These are phyloP conservation scores for Anolis carolinensis DNA, from an alignment of 2,113 vertebrate species.

Conservation along the genomic window DNA sequence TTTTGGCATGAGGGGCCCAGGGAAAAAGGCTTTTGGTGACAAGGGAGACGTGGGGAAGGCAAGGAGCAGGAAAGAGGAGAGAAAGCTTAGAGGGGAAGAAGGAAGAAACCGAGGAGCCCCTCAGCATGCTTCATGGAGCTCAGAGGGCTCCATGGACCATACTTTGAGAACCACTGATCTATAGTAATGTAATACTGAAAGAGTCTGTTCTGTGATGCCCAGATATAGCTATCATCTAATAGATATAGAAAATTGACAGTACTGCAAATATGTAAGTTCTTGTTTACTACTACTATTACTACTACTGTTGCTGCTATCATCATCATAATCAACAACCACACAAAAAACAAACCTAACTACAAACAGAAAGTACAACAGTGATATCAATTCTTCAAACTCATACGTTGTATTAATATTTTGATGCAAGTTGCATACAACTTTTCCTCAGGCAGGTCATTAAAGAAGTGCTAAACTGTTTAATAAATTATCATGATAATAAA, in stretches of 20 bases:
- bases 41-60: no score
- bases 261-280: slow-evolving; percentile 36
- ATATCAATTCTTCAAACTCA: slow-evolving; percentile 46
- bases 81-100: no score
- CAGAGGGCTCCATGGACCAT: no score
- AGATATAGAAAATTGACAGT: slow-evolving; percentile 45
- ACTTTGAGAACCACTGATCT: no score
- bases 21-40: no score
- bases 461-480: slow-evolving; percentile 48
- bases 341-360: slow-evolving; percentile 26
- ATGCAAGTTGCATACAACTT: slow-evolving; percentile 34
- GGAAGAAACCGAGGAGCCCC: no score
- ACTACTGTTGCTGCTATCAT: not conserved
- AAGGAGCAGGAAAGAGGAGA: no score
- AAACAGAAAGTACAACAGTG: slow-evolving; percentile 18
- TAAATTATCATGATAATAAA: slow-evolving; percentile 53
- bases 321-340: slow-evolving; percentile 21
- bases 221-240: not conserved
- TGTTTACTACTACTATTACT: not conserved
- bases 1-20: no score
- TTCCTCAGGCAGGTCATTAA: slow-evolving; percentile 63
- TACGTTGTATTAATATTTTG: slow-evolving; percentile 47
- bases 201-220: not conserved
- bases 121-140: no score
- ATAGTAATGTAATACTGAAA: no score